Evolutionary conservation across 2,113 vertebrate genomes (phyloP), one percentile per base, ranked within the genome.

Genomic region (Ceyx margarethae): DNA sequence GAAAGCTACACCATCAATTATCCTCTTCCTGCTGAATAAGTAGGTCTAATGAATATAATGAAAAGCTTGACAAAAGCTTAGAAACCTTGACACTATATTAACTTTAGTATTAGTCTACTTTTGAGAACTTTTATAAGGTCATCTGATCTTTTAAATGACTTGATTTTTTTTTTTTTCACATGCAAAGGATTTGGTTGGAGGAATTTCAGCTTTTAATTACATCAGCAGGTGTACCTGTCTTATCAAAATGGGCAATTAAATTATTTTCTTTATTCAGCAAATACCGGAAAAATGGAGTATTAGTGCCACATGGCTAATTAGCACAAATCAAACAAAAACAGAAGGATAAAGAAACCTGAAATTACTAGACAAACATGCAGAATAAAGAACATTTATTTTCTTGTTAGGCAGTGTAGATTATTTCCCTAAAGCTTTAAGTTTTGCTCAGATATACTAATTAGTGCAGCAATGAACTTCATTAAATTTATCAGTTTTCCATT

Each of bases 401-500:
- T 85, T 31, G 21, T 80, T 87, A 76, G 58, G 5, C 71, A 42
- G 22, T 43, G 31, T 66, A 42, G 64, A 62, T 87, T 72, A 79
- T 89, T 90, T 77, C 50, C 66, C 58, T 64, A 84, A 83, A 77
- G 28, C 58, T 66, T 71, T 54, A 87, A 12, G 22, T 92, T 91
- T 92, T 91, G 31, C 58, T 46, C 9, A 77, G 79, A 51, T 85
- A 69, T 10, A 53, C 60, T 85, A 75, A 92, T 94, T 91, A 87
- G 56, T 67, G 22, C 25, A 91, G 64, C 75, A 73, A 10, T 71
- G 25, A 89, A 91, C 43, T 85, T 95, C 58, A 80, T 91, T 89
- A 83, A 85, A 95, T 77, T 82, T 3, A 80, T 25, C 58, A 50
- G 16, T 57, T 89, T 87, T 93, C 62, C 46, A 53, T 91, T 94